Conservation (phyloP, 1,140 invertebrate species). For the Drosophila guanche region DNA sequence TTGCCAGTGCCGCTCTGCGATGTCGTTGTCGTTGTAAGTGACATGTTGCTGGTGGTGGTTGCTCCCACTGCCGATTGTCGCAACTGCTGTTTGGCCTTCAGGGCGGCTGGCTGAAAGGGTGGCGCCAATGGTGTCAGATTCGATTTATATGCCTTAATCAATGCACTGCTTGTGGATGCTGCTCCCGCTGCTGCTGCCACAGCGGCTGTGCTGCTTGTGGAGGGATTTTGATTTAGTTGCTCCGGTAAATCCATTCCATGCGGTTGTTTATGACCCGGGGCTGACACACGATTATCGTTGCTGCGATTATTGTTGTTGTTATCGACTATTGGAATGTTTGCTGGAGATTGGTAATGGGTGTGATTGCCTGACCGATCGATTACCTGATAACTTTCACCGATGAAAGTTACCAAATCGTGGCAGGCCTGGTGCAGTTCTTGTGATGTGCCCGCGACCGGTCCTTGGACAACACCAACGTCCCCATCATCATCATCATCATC, state of each 20-base stretch:
- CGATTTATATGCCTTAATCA: conserved; percentile 76
- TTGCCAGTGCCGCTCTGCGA: conserved; percentile 14
- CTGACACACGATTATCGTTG: conserved; percentile 2
- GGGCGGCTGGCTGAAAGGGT: conserved; percentile 71
- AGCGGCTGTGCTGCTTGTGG: conserved; percentile 20
- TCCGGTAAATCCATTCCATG: conserved; percentile 14
- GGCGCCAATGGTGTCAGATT: conserved; percentile 77
- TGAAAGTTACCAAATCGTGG: conserved; percentile 70
- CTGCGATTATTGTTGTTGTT: conserved; percentile 68
- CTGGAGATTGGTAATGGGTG: neutral
- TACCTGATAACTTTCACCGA: conserved; percentile 73
- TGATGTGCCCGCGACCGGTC: neutral
- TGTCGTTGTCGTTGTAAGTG: conserved; percentile 33
- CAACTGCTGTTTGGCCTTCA: conserved; percentile 46
- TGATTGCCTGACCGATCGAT: conserved; percentile 50
- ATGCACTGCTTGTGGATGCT: conserved; percentile 42
- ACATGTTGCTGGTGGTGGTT: conserved; percentile 33
- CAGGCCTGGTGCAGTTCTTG: conserved; percentile 48
- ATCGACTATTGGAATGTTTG: conserved; percentile 33
- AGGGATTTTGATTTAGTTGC: conserved; percentile 39
- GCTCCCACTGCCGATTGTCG: conserved; percentile 27
- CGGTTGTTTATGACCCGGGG: neutral
- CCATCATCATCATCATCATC: conserved; percentile 40
- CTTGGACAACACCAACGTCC: conserved; percentile 1
- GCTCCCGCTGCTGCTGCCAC: conserved; percentile 9